These are phyloP conservation scores for Drosophila seguyi DNA, from an alignment of 1,140 invertebrate species.

Conservation along the genomic window DNA sequence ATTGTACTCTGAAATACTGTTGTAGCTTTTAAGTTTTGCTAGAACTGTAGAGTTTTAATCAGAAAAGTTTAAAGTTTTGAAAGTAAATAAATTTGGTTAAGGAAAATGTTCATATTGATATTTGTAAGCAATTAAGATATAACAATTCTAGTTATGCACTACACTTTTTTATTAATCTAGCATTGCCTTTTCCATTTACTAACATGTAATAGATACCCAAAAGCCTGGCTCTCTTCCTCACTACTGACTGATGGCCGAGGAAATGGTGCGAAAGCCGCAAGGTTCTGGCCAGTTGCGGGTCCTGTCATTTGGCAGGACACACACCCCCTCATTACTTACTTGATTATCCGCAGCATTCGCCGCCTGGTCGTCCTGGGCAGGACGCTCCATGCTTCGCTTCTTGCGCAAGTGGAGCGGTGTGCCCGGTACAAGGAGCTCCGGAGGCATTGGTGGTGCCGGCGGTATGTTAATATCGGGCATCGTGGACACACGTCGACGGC, in stretches of 20 bases:
- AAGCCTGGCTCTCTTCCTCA: background rate
- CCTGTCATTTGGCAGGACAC: conserved; percentile 12
- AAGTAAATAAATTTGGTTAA: background rate
- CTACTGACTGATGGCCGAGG: background rate
- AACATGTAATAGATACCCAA: background rate
- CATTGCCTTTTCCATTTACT: background rate
- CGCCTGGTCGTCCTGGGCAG: conserved; percentile 3
- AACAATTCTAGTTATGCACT: background rate
- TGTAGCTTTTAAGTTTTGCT: background rate
- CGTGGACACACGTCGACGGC: conserved; percentile 65
- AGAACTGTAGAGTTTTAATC: background rate
- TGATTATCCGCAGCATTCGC: conserved; percentile 40
- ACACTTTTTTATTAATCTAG: no score
- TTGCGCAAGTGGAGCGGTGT: conserved; percentile 68
- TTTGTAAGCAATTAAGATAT: background rate
- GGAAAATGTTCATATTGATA: background rate
- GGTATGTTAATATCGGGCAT: conserved; percentile 76
- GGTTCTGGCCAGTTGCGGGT: conserved; percentile 15
- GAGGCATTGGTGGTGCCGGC: conserved; percentile 70
- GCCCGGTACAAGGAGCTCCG: conserved; percentile 56
- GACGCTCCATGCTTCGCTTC: conserved; percentile 60
- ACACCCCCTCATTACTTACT: conserved; percentile 54
- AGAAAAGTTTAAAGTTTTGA: background rate
- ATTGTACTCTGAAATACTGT: no score
- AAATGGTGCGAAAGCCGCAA: conserved; percentile 23